These are phyloP conservation scores for Acanthopagrus latus DNA, from an alignment of 2,797 vertebrate species.

Conservation along the genomic window DNA sequence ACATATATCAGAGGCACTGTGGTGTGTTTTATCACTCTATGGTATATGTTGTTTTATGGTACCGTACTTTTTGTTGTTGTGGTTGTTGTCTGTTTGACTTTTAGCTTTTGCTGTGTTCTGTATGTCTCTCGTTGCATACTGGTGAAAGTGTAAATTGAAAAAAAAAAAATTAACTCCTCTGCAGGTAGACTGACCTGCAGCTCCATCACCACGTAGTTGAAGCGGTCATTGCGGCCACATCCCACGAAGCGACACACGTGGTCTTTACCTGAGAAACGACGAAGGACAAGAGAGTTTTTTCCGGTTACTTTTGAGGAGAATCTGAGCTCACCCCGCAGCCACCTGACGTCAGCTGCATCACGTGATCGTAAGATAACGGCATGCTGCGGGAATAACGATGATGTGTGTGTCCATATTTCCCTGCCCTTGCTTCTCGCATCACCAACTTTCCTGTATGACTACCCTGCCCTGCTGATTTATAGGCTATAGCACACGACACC, in stretches of 20 bases:
- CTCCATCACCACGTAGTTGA: constrained; percentile 99
- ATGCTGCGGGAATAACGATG: constrained; percentile 33
- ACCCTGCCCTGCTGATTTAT: constrained; percentile 55
- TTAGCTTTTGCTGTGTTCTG: too few relatives aligned
- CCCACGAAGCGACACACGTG: constrained; percentile 98
- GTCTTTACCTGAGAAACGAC: constrained; percentile 91
- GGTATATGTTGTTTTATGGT: too few relatives aligned
- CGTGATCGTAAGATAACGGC: background rate
- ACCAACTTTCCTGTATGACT: constrained; percentile 9
- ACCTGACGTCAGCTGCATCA: constrained; percentile 10
- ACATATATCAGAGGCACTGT: too few relatives aligned
- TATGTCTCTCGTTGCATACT: too few relatives aligned
- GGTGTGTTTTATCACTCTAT: too few relatives aligned
- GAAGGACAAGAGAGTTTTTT: constrained; percentile 2
- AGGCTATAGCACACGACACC: background rate
- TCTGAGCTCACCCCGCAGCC: constrained; percentile 3
- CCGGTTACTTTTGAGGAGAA: background rate
- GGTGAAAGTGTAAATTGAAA: too few relatives aligned
- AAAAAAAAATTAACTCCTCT: too few relatives aligned
- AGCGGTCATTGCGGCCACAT: constrained; percentile 97
- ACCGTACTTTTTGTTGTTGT: too few relatives aligned
- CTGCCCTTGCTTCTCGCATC: background rate
- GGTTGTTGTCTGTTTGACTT: too few relatives aligned
- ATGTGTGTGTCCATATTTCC: constrained; percentile 7
- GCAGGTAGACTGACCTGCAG: constrained; percentile 89